Evolutionary conservation across 1,140 invertebrate genomes (phyloP).

Genomic region (Tetragonula clypearis): DNA sequence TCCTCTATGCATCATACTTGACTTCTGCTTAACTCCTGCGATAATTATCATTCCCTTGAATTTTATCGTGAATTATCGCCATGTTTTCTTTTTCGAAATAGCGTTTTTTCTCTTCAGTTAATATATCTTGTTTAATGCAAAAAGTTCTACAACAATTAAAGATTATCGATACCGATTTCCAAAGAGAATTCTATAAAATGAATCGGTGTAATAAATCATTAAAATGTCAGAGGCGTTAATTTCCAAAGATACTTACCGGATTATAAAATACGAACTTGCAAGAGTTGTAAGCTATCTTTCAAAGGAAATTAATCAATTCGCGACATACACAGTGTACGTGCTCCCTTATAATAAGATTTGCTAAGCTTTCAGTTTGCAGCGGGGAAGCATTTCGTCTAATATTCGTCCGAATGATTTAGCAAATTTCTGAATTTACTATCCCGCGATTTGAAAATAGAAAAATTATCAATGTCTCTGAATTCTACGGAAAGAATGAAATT

Average conservation of each 20-base stretch:
- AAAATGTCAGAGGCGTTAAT: not conserved
- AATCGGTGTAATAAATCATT: not conserved
- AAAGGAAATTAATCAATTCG: not conserved
- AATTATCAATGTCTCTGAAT: not conserved
- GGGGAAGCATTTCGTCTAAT: not conserved
- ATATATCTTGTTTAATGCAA: no score
- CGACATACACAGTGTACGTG: not conserved
- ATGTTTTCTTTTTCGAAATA: no score
- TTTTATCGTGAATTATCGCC: not conserved
- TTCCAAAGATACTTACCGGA: not conserved
- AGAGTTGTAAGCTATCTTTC: no score
- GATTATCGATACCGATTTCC: not conserved
- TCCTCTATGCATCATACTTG: not conserved
- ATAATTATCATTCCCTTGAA: not conserved
- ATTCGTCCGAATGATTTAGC: not conserved
- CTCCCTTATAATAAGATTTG: not conserved
- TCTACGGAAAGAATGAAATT: no score
- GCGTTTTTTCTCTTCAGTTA: no score
- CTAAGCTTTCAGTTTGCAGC: not conserved
- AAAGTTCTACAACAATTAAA: no score
- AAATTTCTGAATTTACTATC: not conserved
- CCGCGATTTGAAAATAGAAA: not conserved
- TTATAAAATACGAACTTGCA: no score
- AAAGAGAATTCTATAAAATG: not conserved
- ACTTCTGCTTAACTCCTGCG: not conserved